Evolutionary conservation across 2,797 vertebrate species (phyloP), one percentile per base, ranked within the genome.

Genomic region (Parambassis ranga): DNA sequence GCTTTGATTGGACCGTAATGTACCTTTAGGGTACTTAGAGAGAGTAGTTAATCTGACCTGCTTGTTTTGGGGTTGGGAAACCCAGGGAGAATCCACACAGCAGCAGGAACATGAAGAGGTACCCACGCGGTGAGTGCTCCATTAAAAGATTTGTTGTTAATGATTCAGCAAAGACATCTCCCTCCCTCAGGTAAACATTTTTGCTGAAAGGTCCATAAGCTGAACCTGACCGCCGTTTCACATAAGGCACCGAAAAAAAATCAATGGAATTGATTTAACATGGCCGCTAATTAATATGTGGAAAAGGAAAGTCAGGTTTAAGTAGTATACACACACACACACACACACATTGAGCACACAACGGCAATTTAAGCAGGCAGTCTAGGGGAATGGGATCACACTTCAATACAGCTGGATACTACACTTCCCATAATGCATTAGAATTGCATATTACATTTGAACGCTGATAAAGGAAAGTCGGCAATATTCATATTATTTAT

Each of bases 131-230:
- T 33, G 24, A 51, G 46, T 15, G 19, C 9, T 50, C 33, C 14
- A 44, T 30, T 58, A 56, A 65, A 49, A 30, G 27, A 55, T 61
- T 32, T 39, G 47, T 38, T 57, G 43, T 33, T 46, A 31, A 42
- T 42, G 56, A 69, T 49, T 71, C 37, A 52, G 50, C n/a, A 10
- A 30, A 38, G 15, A 62, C 23, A 3, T 33, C 6, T 23, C 31
- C 41, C 3, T 60, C 49, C 39, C 13, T 50, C 20, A 27, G 33
- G 44, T 18, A 51, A 50, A 48, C 16, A 11, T 0, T 42, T 38
- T 11, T 11, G 20, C 50, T 33, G 37, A 3, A n/a, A 58, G 24
- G 6, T 24, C 3, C 0, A 7, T 44, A n/a, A 7, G 28, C 47
- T 59, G 18, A 39, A 7, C 23, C 7, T 27, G 10, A 22, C 26